Evolutionary conservation across 2,888 invertebrate genomes (phyloP).

Genomic region (Subacronicta megacephala): DNA sequence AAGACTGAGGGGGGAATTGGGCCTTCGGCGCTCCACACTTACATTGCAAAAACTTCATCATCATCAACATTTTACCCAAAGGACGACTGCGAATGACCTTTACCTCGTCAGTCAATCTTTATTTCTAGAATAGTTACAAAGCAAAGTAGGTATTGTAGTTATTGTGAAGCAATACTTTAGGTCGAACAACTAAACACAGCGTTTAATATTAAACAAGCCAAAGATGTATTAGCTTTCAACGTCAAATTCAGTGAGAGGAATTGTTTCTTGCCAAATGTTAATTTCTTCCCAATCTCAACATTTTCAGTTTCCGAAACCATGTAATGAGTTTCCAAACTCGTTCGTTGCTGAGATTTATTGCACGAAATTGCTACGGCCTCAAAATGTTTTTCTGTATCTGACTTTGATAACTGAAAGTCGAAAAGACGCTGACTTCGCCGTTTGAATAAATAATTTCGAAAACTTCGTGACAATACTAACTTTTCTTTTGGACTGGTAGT

Average conservation of each 20-base stretch:
- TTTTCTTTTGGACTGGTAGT: background rate
- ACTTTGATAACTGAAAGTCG: constrained; percentile 40
- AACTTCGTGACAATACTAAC: background rate
- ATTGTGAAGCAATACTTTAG: too few species aligned
- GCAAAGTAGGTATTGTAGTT: too few species aligned
- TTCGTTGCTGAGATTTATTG: constrained; percentile 53
- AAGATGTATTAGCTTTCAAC: constrained; percentile 14
- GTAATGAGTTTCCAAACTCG: constrained; percentile 64
- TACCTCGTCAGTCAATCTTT: too few species aligned
- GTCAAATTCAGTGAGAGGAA: constrained; percentile 37
- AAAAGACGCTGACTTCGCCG: constrained; percentile 32
- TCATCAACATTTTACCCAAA: too few species aligned
- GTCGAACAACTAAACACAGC: background rate
- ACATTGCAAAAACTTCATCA: too few species aligned
- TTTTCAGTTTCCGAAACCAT: constrained; percentile 56
- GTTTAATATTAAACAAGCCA: constrained; percentile 4
- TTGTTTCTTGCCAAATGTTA: constrained; percentile 53
- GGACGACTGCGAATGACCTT: too few species aligned
- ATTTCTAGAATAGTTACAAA: too few species aligned
- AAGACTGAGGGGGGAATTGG: too few species aligned
- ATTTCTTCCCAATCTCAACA: constrained; percentile 54
- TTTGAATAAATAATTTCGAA: constrained; percentile 21
- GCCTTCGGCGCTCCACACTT: too few species aligned
- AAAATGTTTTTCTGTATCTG: constrained; percentile 52
- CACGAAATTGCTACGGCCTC: constrained; percentile 52